Conservation (phyloP, 2,888 invertebrate genomes). For the Leptinotarsa tumamoca region DNA sequence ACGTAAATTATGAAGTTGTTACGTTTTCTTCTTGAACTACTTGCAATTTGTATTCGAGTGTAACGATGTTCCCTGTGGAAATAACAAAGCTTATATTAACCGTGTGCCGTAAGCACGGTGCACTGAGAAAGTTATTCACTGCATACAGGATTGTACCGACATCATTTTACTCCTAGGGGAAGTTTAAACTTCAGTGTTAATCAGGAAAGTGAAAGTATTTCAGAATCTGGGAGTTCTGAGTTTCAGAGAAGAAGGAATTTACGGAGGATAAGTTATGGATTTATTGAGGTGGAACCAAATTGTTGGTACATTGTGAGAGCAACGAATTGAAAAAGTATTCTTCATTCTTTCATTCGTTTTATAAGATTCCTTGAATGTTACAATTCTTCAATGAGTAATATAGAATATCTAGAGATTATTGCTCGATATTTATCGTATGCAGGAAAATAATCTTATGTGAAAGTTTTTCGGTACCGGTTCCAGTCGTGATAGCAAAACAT, state of each 20-base stretch:
- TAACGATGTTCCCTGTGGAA: slow-evolving; percentile 34
- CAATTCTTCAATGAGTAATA: no score
- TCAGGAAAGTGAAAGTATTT: background rate
- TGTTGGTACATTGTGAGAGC: background rate
- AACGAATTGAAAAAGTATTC: no score
- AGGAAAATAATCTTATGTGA: no score
- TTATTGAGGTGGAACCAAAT: background rate
- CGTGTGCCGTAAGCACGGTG: slow-evolving; percentile 14
- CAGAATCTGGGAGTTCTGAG: background rate
- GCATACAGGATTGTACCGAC: slow-evolving; percentile 7
- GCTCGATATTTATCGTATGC: no score
- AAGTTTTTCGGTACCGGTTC: no score
- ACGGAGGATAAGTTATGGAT: background rate
- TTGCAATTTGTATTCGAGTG: slow-evolving; percentile 30
- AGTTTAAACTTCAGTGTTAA: slow-evolving; percentile 15
- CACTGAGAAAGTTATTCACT: slow-evolving; percentile 4
- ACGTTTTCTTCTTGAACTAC: slow-evolving; percentile 35
- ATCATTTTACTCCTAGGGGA: background rate
- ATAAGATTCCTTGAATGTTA: no score
- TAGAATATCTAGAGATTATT: no score
- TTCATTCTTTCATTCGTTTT: no score
- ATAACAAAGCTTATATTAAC: slow-evolving; percentile 30
- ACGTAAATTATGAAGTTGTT: slow-evolving; percentile 29
- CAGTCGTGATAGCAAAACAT: no score
- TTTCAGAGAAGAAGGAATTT: background rate